Evolutionary conservation across 2,888 invertebrate genomes (phyloP).

Genomic region (Peribatodes rhomboidaria): DNA sequence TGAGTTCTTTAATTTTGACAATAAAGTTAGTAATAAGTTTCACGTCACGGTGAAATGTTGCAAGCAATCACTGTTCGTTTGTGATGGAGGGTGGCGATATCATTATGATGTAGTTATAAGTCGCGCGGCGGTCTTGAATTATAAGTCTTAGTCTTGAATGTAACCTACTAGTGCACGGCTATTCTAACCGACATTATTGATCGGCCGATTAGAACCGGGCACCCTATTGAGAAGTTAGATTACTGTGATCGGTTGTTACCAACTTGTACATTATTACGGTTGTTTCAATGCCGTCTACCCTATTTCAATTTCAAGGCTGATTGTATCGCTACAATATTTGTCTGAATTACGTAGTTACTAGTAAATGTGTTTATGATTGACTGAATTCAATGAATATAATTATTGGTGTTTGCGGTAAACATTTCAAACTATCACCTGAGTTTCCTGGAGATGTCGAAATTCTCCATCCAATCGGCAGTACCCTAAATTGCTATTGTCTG

Average conservation of each 20-base stretch:
- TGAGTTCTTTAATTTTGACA: too few relatives aligned
- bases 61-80: too few relatives aligned
- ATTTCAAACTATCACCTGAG: too few relatives aligned
- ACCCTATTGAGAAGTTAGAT: constrained; percentile 48
- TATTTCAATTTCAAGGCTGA: constrained; percentile 11
- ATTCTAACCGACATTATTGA: constrained; percentile 36
- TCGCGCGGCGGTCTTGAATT: background rate
- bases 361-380: background rate
- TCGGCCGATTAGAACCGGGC: constrained; percentile 46
- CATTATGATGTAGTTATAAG: too few relatives aligned
- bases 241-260: constrained; percentile 43
- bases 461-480: too few relatives aligned
- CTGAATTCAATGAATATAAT: background rate
- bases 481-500: too few relatives aligned
- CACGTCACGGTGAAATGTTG: too few relatives aligned
- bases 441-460: too few relatives aligned
- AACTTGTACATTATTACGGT: constrained; percentile 20
- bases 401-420: too few relatives aligned
- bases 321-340: constrained; percentile 1
- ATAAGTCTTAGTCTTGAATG: background rate
- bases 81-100: too few relatives aligned
- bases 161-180: background rate
- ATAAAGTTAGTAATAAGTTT: too few relatives aligned
- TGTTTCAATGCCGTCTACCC: constrained; percentile 14
- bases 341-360: background rate